phyloP scores from a whole-genome alignment of 2,113 vertebrate species.

The Calonectris borealis region DNA sequence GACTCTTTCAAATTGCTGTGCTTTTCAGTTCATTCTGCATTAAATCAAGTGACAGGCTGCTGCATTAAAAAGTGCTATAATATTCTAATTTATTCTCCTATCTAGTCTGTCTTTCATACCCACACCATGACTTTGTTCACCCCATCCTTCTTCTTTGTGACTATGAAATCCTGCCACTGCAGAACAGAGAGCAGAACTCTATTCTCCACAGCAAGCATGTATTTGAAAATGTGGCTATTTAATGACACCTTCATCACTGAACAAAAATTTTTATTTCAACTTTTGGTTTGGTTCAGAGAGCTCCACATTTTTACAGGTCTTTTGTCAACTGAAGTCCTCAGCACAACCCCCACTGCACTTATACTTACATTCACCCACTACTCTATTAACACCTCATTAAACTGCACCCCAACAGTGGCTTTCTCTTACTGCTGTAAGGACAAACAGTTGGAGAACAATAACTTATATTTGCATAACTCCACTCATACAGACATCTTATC shows the following conservation, averaged over 20 bases:
- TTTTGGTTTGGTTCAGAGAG: background rate
- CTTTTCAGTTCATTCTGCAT: background rate
- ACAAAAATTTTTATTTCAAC: background rate
- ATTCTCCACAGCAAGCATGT: background rate
- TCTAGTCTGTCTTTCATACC: background rate
- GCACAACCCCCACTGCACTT: background rate
- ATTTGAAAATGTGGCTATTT: background rate
- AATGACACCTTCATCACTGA: background rate
- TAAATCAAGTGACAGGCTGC: background rate
- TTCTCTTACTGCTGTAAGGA: background rate
- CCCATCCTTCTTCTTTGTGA: background rate
- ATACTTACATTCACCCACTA: background rate
- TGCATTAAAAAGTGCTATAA: background rate
- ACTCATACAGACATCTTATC: background rate
- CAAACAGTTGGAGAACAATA: background rate
- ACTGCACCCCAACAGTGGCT: background rate
- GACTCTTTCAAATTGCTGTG: background rate
- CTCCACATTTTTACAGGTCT: background rate
- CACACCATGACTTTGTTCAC: background rate
- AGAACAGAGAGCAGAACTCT: background rate
- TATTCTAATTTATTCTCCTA: background rate
- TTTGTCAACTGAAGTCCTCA: background rate
- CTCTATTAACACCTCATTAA: background rate
- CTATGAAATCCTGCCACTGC: background rate
- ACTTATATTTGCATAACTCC: background rate